Percentiles rank a stretch among this genome's conserved stretches.
These are phyloP conservation scores for Drosophila varians DNA, from an alignment of 1,140 invertebrate genomes.

Conservation along the genomic window DNA sequence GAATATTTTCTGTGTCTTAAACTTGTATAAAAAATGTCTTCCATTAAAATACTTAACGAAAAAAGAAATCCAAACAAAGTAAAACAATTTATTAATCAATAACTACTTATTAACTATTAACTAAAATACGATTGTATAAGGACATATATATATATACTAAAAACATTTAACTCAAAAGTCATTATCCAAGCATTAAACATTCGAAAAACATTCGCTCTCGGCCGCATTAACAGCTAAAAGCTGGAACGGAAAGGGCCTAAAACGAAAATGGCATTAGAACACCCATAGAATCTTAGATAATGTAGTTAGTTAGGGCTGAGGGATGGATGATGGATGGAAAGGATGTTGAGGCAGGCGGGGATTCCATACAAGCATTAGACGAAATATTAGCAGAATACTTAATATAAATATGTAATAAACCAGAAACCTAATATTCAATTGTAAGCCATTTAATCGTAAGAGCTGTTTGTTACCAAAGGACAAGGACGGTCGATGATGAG, in stretches of 20 bases:
- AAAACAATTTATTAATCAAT: slow-evolving; percentile 65
- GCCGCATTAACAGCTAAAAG: slow-evolving; percentile 50
- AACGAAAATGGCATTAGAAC: slow-evolving; percentile 33
- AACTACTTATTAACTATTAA: slow-evolving; percentile 70
- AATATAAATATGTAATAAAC: slow-evolving; percentile 44
- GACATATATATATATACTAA: slow-evolving; percentile 49
- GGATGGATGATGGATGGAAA: slow-evolving; percentile 5
- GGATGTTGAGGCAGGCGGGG: slow-evolving; percentile 7
- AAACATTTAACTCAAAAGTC: slow-evolving; percentile 57
- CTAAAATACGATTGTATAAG: slow-evolving; percentile 66
- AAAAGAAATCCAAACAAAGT: slow-evolving; percentile 49
- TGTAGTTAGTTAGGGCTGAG: slow-evolving; percentile 55
- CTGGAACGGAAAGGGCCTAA: slow-evolving; percentile 17
- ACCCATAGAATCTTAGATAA: slow-evolving; percentile 52
- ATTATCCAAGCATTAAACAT: slow-evolving; percentile 58
- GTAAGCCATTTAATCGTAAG: slow-evolving; percentile 55
- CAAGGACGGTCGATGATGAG: slow-evolving; percentile 23
- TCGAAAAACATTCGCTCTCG: slow-evolving; percentile 43
- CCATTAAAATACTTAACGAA: slow-evolving; percentile 81
- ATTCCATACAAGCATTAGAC: slow-evolving; percentile 61
- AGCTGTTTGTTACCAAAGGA: slow-evolving; percentile 68
- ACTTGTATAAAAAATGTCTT: slow-evolving; percentile 84
- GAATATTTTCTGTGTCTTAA: slow-evolving; percentile 84
- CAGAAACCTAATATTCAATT: slow-evolving; percentile 48
- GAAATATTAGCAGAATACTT: slow-evolving; percentile 65